Base-by-base conservation (phyloP, 2,797 vertebrate genomes). In the Eulemur mongoz region DNA sequence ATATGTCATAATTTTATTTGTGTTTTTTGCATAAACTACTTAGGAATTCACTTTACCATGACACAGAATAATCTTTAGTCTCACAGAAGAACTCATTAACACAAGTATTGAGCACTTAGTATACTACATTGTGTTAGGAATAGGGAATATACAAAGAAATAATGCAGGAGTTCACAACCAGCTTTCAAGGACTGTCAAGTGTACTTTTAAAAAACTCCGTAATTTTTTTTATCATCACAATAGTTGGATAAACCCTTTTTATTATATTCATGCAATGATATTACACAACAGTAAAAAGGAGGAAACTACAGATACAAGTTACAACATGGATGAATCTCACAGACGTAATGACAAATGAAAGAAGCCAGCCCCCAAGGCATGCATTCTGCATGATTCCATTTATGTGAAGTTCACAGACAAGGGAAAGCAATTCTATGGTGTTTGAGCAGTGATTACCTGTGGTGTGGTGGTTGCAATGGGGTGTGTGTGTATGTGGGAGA, bases 1-100 rank as follows among this genome's bases (percentile, higher is more conserved):
- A 80, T 85, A 83, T 87, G 69, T 23, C n/a, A 91, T 57, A 50
- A 45, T 89, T 92, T 97, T 93, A 96, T 76, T 70, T 91, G 40
- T 93, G 38, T 12, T 83, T 95, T 93, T 83, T 90, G 43, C 57
- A 83, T 89, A 89, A 89, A 94, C 78, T 52, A 81, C 32, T 89
- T 61, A 67, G 23, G 48, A 78, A 78, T 93, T 94, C 54, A 89
- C 67, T 91, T 95, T 35, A 32, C 43, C 35, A 22, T 73, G 81
- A 76, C n/a, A 78, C 25, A 78, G 35, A 67, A 69, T 82, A 80
- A 43, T 20, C n/a, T 92, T 86, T 72, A 48, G 88, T 90, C 50
- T 94, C 82, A 81, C n/a, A 88, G 63, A 93, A 79, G 43, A 85
- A 90, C 10, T n/a, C 13, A 63, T 84, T 40, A 91, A 83, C 30